Base-by-base conservation (phyloP, 2,797 vertebrate genomes). In the Artibeus lituratus region DNA sequence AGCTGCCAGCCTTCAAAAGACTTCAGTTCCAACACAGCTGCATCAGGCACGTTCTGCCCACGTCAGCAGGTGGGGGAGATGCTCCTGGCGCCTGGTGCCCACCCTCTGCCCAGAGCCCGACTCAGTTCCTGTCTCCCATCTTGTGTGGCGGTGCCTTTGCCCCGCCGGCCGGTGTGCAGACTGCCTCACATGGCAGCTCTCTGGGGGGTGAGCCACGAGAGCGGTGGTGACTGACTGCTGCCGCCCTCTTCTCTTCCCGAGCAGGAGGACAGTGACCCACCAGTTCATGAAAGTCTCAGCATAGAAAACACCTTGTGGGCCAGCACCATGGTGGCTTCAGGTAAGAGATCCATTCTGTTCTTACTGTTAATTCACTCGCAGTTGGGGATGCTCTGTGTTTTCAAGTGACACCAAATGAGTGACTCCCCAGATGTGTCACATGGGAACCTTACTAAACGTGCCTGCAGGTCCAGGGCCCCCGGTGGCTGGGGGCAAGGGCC, bases 261-360 rank as follows among this genome's bases (percentile, higher is more conserved):
- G 89, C 96, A 99, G 99, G 99, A 99, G 97, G 99, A 99, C 97
- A 97, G 98, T 26, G 99, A 99, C 81, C 99, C 99, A 55, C 98
- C 99, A 81, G 94, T 99, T 96, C 99, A 99, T 1, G 99, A 99
- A 98, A 99, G 99, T 96, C 98, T 99, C 83, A 99, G 99, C 96
- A 99, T 99, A 97, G 99, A 99, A 94, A 99, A 99, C 98, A 99
- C 99, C 0, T 98, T 99, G 44, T 99, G 99, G 99, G 99, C 99
- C 72, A 99, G 99, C 98, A 99, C 99, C 0, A 98, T 99, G 57
- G 99, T 99, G 47, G 99, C 99, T 37, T 99, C 99, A 83, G 99
- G 99, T 99, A 92, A 98, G 98, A 55, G 73, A 69, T 42, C 10
- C 15, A 16, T 47, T 87, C 57, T 44, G 3, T 5, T 44, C 21